Percentiles rank a stretch among this genome's conserved stretches.
Conservation (phyloP, 2,113 vertebrate species). For the Mixornis gularis region DNA sequence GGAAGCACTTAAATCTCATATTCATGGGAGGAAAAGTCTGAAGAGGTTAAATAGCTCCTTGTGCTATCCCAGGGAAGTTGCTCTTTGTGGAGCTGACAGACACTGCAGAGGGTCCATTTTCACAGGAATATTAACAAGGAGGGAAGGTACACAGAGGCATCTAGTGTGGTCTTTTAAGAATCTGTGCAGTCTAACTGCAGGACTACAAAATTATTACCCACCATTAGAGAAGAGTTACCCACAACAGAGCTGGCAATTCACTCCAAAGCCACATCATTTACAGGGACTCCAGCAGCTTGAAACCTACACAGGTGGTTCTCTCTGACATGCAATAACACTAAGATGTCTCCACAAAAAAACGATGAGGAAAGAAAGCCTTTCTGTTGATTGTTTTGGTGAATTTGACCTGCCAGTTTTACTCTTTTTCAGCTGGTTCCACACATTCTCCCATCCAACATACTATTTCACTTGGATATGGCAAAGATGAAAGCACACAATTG, state of each 20-base stretch:
- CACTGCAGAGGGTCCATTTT: no score
- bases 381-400: not conserved
- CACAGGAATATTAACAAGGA: not conserved
- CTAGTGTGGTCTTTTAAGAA: not conserved
- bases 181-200: not conserved
- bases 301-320: not conserved
- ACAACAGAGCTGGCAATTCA: not conserved
- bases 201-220: not conserved
- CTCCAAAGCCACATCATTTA: not conserved
- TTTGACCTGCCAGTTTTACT: not conserved
- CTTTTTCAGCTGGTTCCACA: not conserved
- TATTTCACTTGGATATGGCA: not conserved
- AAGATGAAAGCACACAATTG: not conserved
- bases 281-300: not conserved
- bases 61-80: not conserved
- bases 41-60: not conserved
- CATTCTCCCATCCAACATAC: not conserved
- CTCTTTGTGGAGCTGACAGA: not conserved
- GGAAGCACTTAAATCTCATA: not conserved
- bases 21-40: not conserved
- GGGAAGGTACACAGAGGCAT: not conserved
- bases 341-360: not conserved
- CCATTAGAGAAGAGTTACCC: not conserved
- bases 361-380: not conserved
- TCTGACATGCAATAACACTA: not conserved